phyloP scores from a whole-genome alignment of 2,113 vertebrate species.

The Stigmatopora nigra region DNA sequence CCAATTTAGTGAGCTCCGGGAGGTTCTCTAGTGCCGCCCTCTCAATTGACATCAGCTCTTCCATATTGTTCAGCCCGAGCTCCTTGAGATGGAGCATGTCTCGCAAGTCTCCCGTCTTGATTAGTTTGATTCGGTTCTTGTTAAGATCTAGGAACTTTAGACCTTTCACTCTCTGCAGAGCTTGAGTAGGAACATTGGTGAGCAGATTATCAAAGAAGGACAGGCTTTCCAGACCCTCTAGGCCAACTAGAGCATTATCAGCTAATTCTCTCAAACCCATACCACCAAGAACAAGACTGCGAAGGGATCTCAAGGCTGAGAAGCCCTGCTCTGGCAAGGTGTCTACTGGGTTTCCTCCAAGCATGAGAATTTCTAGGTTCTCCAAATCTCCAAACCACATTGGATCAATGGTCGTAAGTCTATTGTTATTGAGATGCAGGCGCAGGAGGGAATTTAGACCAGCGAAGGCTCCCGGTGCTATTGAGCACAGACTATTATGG shows the following conservation, averaged over 20 bases:
- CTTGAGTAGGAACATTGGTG: slow-evolving; percentile 73
- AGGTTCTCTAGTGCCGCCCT: slow-evolving; percentile 82
- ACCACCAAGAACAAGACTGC: slow-evolving; percentile 84
- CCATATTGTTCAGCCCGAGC: slow-evolving; percentile 90
- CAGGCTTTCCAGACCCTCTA: slow-evolving; percentile 81
- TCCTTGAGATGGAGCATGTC: slow-evolving; percentile 90
- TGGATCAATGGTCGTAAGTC: slow-evolving; percentile 73
- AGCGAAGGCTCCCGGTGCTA: slow-evolving; percentile 75
- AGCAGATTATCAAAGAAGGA: slow-evolving; percentile 89
- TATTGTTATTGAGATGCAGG: slow-evolving; percentile 90
- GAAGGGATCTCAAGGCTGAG: slow-evolving; percentile 74
- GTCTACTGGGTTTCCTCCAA: slow-evolving; percentile 85
- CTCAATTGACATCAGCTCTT: slow-evolving; percentile 87
- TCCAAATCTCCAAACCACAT: slow-evolving; percentile 82
- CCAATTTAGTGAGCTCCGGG: slow-evolving; percentile 91
- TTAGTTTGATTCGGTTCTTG: slow-evolving; percentile 82
- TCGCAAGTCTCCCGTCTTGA: slow-evolving; percentile 80
- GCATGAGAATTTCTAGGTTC: slow-evolving; percentile 86
- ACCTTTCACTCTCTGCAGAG: slow-evolving; percentile 77
- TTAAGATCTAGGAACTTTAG: slow-evolving; percentile 91
- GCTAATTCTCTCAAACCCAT: slow-evolving; percentile 81
- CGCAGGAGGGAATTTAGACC: slow-evolving; percentile 78
- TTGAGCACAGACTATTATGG: slow-evolving; percentile 81
- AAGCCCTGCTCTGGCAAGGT: slow-evolving; percentile 81
- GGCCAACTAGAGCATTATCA: slow-evolving; percentile 78